These are phyloP conservation scores for Crossoptilon crossoptilon DNA, from an alignment of 2,797 vertebrate species.

Conservation along the genomic window DNA sequence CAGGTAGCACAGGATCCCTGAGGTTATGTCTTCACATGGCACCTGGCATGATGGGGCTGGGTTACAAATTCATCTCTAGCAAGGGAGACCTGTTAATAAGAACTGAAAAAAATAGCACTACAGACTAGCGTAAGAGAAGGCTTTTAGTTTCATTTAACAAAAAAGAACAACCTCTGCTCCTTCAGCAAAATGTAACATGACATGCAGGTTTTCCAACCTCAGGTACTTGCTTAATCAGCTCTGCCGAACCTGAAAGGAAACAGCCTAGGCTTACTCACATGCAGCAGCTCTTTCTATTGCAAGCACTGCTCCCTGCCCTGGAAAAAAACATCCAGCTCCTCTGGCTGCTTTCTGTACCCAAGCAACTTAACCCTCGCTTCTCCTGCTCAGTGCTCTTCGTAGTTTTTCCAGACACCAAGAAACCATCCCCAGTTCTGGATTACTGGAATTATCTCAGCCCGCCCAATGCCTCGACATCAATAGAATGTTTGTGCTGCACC, in stretches of 20 bases:
- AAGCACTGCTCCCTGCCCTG: background rate
- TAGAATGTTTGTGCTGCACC: background rate
- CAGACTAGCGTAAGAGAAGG: background rate
- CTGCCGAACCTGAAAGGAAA: background rate
- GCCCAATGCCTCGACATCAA: background rate
- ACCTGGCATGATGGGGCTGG: background rate
- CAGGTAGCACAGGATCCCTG: background rate
- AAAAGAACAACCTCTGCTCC: background rate
- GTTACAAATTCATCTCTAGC: background rate
- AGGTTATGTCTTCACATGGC: background rate
- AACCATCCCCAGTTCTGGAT: background rate
- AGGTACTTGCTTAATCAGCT: background rate
- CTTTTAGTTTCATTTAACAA: background rate
- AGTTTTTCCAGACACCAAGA: background rate
- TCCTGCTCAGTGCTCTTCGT: background rate
- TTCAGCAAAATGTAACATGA: background rate
- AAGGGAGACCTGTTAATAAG: background rate
- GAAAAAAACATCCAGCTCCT: background rate
- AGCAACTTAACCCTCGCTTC: background rate
- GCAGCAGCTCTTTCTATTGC: background rate
- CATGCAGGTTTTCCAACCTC: background rate
- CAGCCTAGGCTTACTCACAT: background rate
- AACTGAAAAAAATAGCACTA: background rate
- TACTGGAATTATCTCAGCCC: background rate
- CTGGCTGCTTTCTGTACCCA: background rate